Evolutionary conservation across 1,140 invertebrate genomes (phyloP), one percentile per base, ranked within the genome.

Genomic region (Zelostemma sp.): DNA sequence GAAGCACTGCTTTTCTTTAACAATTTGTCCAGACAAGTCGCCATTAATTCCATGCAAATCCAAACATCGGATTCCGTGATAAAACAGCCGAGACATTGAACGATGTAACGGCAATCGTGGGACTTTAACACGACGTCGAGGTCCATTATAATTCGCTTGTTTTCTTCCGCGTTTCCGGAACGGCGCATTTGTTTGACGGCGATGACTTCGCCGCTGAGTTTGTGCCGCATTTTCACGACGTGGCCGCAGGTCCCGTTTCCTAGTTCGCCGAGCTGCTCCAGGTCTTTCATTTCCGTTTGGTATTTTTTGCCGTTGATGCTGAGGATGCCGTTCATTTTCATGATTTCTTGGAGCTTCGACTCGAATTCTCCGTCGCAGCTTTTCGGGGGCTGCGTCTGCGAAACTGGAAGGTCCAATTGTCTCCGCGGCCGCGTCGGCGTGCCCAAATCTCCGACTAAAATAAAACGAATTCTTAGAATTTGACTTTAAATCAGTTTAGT

Each of bases 161-260:
- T 98, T 85, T 99, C 97, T 82, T 99, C 97, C 11, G 91, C 90
- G 80, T 99, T 98, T 9, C 97, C 95, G 6, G 96, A 97, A 35
- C 97, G 89, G 62, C 97, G 89, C 97, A 99, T 99, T 93, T 99
- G 96, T 91, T 99, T 99, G 0, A 99, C 97, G 64, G 97, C 97
- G 79, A 99, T 96, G 21, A 95, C 89, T 74, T 91, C 91, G 16
- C 90, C 88, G 68, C 94, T 96, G 6, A 91, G 91, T 81, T 91
- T 93, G 83, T 99, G 97, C 64, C 90, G 86, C 97, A 99, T 98
- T 86, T 97, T 97, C 1, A 97, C 93, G 6, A 99, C 97, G 86
- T 97, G 95, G n/a, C 97, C 97, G 84, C 95, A 98, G 5, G 96
- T 98, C 2, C 97, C 97, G 83, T 94, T 95, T 56, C 97, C 97